A percentile compares a stretch with the other conserved stretches of the same genome.
Conservation (phyloP, 2,797 vertebrate species). For the Botia kubotai region DNA sequence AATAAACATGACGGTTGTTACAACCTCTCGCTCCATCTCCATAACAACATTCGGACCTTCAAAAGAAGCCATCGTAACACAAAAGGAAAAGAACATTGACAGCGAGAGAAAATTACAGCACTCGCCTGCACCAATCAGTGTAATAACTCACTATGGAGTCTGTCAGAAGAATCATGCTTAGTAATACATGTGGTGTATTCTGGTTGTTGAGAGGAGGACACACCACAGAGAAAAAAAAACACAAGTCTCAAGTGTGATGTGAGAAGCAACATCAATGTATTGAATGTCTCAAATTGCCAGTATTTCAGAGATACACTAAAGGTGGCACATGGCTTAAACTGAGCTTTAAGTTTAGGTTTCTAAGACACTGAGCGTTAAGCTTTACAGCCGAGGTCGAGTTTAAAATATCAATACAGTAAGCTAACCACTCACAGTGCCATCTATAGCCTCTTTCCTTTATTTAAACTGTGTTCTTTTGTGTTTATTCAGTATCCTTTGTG, state of each 20-base stretch:
- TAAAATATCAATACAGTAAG: slow-evolving; percentile 11
- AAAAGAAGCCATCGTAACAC: slow-evolving; percentile 30
- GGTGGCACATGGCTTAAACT: neutral
- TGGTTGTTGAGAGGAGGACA: slow-evolving; percentile 18
- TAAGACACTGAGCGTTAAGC: neutral
- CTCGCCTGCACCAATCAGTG: slow-evolving; percentile 27
- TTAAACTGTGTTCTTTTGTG: slow-evolving; percentile 15
- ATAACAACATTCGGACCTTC: slow-evolving; percentile 28
- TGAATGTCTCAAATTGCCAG: slow-evolving; percentile 19
- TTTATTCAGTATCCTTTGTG: neutral
- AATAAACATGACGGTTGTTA: neutral
- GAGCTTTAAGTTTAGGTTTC: neutral
- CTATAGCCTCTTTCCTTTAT: neutral
- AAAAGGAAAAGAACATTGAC: slow-evolving; percentile 40
- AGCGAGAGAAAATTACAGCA: slow-evolving; percentile 35
- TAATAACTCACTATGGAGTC: slow-evolving; percentile 29
- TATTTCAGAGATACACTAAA: neutral
- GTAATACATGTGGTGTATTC: slow-evolving; percentile 36
- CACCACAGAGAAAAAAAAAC: slow-evolving; percentile 25
- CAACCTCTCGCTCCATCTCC: slow-evolving; percentile 17
- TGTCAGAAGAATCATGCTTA: slow-evolving; percentile 16
- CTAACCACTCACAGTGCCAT: neutral
- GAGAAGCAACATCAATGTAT: slow-evolving; percentile 16
- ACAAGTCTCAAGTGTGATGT: slow-evolving; percentile 9
- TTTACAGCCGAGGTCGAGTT: slow-evolving; percentile 18